Evolutionary conservation across 30 jellyfish, hydroid and myxozoan species (phyloP), one percentile per base, ranked within the genome.

Genomic region (Catostylus mosaicus): DNA sequence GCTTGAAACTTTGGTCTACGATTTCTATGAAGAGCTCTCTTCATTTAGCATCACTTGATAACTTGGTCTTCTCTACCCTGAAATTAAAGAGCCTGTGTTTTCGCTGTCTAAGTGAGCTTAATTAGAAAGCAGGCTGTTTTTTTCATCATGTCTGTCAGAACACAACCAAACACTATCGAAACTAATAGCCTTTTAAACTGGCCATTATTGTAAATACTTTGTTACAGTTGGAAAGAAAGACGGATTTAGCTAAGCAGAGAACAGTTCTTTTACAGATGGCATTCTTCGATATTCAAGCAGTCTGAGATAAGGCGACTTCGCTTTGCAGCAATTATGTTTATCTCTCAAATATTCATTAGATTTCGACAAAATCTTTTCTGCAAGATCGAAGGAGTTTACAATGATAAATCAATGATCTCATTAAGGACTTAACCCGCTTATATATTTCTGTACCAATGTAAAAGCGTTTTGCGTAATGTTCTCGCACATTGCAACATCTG

Each of bases 361-460:
- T 68, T 82, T 82, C 92, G 86, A 51, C 79, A 82, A 82, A 82
- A 68, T 82, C 92, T 82, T 82, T 82, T 70, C 86, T 82, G 86
- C 83, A 82, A 82, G 92, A 52, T 82, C 92, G 92, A 82, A 82
- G 64, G 92, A 82, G 92, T 70, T 82, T 82, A 68, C 86, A 51
- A 82, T 70, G 86, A 82, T 70, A 56, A 82, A 82, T 68, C 92
- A 82, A 82, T 82, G 92, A 82, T 82, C 92, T 70, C 48, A 86
- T 82, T 82, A 82, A 68, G 75, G 92, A 82, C 80, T 69, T 82
- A 82, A 82, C 92, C 92, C 92, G 92, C 92, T 82, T 82, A 82
- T 67, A 86, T 70, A 70, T 82, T 82, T 70, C 92, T 82, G 92
- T 82, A 70, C 92, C 92, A 68, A 67, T 70, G 92, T 67, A 82